Evolutionary conservation across 2,888 invertebrate species (phyloP).

Genomic region (Neria commutata): DNA sequence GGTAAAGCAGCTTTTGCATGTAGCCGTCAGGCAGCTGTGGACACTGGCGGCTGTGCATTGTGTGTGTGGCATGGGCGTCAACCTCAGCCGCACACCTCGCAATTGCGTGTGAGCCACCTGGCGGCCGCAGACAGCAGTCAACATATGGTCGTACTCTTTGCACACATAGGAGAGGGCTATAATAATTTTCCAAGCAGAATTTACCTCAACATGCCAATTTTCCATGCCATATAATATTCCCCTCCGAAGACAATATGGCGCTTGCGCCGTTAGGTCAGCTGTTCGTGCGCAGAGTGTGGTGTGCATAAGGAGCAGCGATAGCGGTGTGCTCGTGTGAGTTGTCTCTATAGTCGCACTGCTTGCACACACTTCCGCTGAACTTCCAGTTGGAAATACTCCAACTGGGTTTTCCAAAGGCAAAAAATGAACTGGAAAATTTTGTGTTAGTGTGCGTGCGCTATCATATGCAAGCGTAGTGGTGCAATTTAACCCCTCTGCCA

Average conservation of each 20-base stretch:
- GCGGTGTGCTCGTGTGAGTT: background rate
- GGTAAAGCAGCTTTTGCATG: constrained; percentile 2
- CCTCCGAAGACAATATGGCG: constrained; percentile 46
- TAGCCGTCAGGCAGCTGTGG: too few species aligned
- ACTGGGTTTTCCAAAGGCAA: too few species aligned
- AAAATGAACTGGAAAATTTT: background rate
- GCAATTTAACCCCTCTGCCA: too few species aligned
- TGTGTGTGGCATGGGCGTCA: constrained; percentile 32
- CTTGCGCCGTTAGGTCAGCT: constrained; percentile 33
- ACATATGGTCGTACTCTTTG: background rate
- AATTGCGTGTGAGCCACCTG: background rate
- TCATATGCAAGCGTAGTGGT: too few species aligned
- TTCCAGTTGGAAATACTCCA: constrained; percentile 45
- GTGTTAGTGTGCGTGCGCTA: constrained; percentile 34
- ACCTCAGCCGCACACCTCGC: constrained; percentile 17
- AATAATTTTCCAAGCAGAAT: too few species aligned
- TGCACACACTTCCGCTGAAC: background rate
- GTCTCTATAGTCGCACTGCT: background rate
- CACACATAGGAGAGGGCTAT: background rate
- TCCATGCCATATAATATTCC: constrained; percentile 23
- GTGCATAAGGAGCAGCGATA: background rate
- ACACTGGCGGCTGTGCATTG: too few species aligned
- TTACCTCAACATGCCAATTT: too few species aligned
- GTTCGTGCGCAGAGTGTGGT: constrained; percentile 28
- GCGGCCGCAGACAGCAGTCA: constrained; percentile 1